Conservation (phyloP, 2,888 invertebrate genomes). For the Lutraria lutraria region DNA sequence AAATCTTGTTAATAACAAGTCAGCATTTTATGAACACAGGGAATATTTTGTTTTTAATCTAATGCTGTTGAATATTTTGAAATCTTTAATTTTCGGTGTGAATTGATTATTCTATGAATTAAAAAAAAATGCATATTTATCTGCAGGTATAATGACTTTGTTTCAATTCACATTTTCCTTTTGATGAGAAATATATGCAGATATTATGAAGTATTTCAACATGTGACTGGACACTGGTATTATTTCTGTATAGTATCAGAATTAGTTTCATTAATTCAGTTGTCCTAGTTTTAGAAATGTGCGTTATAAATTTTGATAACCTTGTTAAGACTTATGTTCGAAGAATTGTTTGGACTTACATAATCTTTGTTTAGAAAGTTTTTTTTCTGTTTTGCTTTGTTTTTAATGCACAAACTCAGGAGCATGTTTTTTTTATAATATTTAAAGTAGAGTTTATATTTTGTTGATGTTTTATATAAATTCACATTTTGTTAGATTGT, state of each 20-base stretch:
- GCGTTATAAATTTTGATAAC: neutral
- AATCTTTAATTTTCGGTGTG: too few relatives aligned
- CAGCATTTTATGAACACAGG: too few relatives aligned
- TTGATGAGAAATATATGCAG: too few relatives aligned
- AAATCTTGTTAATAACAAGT: too few relatives aligned
- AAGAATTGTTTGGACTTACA: neutral
- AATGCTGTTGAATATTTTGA: too few relatives aligned
- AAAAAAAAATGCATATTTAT: too few relatives aligned
- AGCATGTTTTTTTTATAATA: neutral
- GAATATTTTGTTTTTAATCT: too few relatives aligned
- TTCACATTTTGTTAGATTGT: neutral
- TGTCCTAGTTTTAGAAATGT: neutral
- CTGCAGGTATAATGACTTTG: too few relatives aligned
- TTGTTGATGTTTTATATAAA: conserved; percentile 10
- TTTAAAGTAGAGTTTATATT: conserved; percentile 20
- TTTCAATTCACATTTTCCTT: too few relatives aligned
- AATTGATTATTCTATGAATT: too few relatives aligned
- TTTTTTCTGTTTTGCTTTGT: conserved; percentile 11
- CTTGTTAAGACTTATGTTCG: neutral
- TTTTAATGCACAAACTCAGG: conserved; percentile 3
- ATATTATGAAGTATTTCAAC: too few relatives aligned
- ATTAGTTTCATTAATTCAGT: neutral
- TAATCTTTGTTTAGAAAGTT: neutral
- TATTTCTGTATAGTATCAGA: neutral
- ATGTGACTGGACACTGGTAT: too few relatives aligned